Base-by-base conservation (phyloP, 2,113 vertebrate genomes). In the Oenanthe melanoleuca region DNA sequence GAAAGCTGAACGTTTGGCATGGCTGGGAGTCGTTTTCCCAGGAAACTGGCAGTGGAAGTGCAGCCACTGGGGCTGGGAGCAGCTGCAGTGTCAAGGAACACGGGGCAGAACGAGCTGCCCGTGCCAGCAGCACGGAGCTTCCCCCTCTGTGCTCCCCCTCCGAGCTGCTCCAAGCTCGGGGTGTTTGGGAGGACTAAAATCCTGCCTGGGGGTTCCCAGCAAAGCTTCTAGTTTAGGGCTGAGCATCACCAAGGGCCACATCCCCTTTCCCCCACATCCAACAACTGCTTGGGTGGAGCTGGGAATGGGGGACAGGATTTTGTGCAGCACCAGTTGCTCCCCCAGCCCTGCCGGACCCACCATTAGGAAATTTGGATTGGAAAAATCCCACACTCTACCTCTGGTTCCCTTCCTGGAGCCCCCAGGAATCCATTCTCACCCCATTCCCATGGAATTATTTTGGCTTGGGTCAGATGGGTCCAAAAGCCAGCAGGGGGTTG, bases 401-500 rank as follows among this genome's bases (percentile, higher is more conserved):
- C 56, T 31, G 42, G 7, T 7, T 49, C 45, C 31, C 16, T 53
- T 55, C 47, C 47, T 0, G 0, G 14, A 60, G 53, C 18, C 38
- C 33, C 5, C 3, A 3, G 75, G 44, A 60, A 33, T 9, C 8
- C 22, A 8, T 8, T 31, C 66, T 75, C 57, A 25, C 34, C 40
- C 8, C 2, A 2, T 5, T 60, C 20, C 0, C 40, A 1, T 11
- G 5, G 20, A 42, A 23, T 50, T 37, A 5, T 20, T 24, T 74
- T 45, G 22, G 7, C 40, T 24, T 11, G 40, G 9, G 24, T 16
- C 72, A 26, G 57, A 21, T 3, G 38, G 57, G 47, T 38, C 52
- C 45, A 26, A 71, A 59, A 8, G 2, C 1, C 0, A 0, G 16
- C 6, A 0, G 4, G 0, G 17, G 59, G 7, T 1, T 2, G 18